Evolutionary conservation across 2,888 invertebrate species (phyloP).

Genomic region (Cerceris rybyensis): DNA sequence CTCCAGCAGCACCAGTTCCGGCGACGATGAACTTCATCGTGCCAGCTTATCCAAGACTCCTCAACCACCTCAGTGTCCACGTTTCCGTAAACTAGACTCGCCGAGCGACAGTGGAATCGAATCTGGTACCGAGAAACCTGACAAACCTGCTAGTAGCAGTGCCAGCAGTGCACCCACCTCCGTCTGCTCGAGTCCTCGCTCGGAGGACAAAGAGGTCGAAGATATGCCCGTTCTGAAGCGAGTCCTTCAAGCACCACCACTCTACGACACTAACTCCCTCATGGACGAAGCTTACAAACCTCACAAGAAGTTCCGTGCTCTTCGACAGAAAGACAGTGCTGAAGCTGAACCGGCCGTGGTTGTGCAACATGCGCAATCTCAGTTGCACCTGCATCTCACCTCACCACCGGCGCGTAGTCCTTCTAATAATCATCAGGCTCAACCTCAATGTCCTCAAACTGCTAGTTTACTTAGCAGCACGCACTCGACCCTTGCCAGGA

Average conservation of each 20-base stretch:
- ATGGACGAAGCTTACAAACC: constrained; percentile 98
- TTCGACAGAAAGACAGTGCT: constrained; percentile 90
- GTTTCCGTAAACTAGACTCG: constrained; percentile 93
- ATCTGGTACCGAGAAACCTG: constrained; percentile 94
- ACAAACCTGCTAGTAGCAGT: constrained; percentile 86
- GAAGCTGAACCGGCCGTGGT: constrained; percentile 88
- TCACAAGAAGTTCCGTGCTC: constrained; percentile 96
- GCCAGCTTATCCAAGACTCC: constrained; percentile 82
- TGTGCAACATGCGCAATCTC: constrained; percentile 81
- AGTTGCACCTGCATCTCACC: constrained; percentile 83
- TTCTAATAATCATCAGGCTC: constrained; percentile 82
- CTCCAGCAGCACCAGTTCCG: constrained; percentile 87
- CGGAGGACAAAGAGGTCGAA: constrained; percentile 90
- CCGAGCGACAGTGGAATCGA: constrained; percentile 97
- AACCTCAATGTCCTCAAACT: constrained; percentile 74
- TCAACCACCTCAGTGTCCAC: constrained; percentile 82
- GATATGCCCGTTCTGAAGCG: constrained; percentile 97
- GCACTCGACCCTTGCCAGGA: constrained; percentile 94
- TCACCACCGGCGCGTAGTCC: constrained; percentile 82
- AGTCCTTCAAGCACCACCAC: constrained; percentile 94
- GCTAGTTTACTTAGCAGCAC: constrained; percentile 90
- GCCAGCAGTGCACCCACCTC: constrained; percentile 86
- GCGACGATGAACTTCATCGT: constrained; percentile 87
- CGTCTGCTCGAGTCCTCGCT: constrained; percentile 93
- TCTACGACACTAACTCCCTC: constrained; percentile 93